Evolutionary conservation across 2,797 vertebrate species (phyloP).

Genomic region (Trachurus trachurus): DNA sequence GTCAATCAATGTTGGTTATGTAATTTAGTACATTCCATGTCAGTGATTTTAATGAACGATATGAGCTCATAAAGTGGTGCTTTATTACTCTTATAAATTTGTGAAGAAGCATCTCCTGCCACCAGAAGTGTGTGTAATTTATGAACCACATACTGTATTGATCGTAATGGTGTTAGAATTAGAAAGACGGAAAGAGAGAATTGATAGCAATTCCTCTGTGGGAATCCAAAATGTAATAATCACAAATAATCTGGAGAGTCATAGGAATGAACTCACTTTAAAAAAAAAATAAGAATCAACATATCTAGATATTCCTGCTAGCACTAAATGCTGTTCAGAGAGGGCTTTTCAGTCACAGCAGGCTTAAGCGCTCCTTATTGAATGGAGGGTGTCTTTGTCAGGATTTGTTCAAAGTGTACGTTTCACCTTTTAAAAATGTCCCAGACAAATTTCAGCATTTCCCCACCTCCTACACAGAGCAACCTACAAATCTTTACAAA

Average conservation of each 20-base stretch:
- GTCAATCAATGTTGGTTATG: conserved; percentile 56
- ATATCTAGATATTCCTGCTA: neutral
- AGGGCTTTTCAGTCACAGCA: neutral
- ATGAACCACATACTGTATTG: conserved; percentile 48
- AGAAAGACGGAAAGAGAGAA: conserved; percentile 16
- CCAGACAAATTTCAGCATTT: conserved; percentile 16
- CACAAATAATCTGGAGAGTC: conserved; percentile 28
- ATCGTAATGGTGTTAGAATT: conserved; percentile 33
- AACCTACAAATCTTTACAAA: conserved; percentile 1
- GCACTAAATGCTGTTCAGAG: conserved; percentile 19
- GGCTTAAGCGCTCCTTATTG: neutral
- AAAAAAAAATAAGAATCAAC: conserved; percentile 10
- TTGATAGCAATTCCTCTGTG: neutral
- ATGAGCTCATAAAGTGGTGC: conserved; percentile 54
- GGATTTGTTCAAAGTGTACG: conserved; percentile 20
- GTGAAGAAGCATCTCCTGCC: conserved; percentile 30
- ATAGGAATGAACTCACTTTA: conserved; percentile 24
- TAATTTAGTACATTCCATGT: conserved; percentile 57
- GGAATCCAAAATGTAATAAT: conserved; percentile 24
- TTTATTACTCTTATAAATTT: conserved; percentile 64
- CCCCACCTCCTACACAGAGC: neutral
- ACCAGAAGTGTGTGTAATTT: conserved; percentile 43
- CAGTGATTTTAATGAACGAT: conserved; percentile 64
- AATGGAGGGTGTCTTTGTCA: neutral
- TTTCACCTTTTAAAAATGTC: conserved; percentile 23